A percentile compares a stretch with the other conserved stretches of the same genome.
Evolutionary conservation across 2,113 vertebrate species (phyloP).

Genomic region (Pungitius pungitius): DNA sequence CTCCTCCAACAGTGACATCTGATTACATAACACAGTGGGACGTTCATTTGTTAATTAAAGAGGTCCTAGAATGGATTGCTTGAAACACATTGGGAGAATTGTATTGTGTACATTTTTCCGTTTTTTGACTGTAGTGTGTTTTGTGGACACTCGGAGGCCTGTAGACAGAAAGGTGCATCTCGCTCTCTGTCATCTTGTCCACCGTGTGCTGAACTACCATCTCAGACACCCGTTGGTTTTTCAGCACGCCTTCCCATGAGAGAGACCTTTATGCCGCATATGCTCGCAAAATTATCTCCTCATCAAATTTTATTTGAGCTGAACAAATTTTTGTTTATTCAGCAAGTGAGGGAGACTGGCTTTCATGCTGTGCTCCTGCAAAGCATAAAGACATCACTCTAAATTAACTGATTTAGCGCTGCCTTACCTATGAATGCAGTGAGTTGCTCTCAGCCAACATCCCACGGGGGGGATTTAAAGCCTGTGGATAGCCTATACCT

Average conservation of each 20-base stretch:
- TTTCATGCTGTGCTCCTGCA: constrained; percentile 55
- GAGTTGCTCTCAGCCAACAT: constrained; percentile 61
- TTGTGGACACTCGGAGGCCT: constrained; percentile 21
- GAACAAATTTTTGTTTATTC: constrained; percentile 72
- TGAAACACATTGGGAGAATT: not conserved
- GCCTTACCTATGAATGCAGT: constrained; percentile 53
- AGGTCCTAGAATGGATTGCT: not conserved
- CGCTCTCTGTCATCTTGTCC: constrained; percentile 58
- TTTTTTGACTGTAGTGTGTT: constrained; percentile 23
- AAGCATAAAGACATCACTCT: constrained; percentile 69
- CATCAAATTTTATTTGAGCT: constrained; percentile 78
- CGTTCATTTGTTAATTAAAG: constrained; percentile 8
- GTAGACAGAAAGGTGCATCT: constrained; percentile 44
- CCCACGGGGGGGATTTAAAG: constrained; percentile 43
- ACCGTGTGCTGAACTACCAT: constrained; percentile 28
- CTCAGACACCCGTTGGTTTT: constrained; percentile 49
- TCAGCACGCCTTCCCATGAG: constrained; percentile 50
- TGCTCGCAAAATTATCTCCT: constrained; percentile 77
- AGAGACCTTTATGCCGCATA: constrained; percentile 65
- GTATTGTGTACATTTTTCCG: not conserved
- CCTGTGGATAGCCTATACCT: constrained; percentile 50
- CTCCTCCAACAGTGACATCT: constrained; percentile 17
- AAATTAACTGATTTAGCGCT: constrained; percentile 65
- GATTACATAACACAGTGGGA: not conserved
- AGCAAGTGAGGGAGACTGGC: constrained; percentile 54